Evolutionary conservation across 2,888 invertebrate genomes (phyloP), one percentile per base, ranked within the genome.

Genomic region (Bedellia somnulentella): DNA sequence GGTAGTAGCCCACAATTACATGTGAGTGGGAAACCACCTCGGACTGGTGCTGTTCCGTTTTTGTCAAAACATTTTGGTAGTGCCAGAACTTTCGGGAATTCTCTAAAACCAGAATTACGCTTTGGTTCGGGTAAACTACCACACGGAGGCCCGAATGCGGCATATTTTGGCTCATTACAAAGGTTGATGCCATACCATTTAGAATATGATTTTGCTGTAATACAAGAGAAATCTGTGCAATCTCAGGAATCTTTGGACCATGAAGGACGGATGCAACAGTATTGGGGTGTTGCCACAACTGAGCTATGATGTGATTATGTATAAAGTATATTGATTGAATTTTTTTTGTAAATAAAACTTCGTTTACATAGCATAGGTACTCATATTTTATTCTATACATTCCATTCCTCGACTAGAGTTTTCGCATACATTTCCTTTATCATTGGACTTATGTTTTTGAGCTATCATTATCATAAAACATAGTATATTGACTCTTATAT

Each of bases 201-300:
- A 47, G 90, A 89, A 49, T 89, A 89, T 47, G 89, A 90, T 57
- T 90, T 89, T 57, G 85, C 87, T 22, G 85, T 88, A 15, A 89
- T 89, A 55, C 87, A 89, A 50, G 91, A 91, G 52, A 79, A 89
- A 43, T 78, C 81, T 18, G 79, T 81, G 24, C 77, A 78, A 32
- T 66, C 67, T 29, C 78, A 83, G 42, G 90, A 91, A 48, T 89
- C 89, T 0, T 61, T 87, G 38, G 91, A 91, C 48, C 81, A 88
- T 37, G 90, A 91, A 49, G 83, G 82, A 31, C 80, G 92, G 31
- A 90, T 92, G 87, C 87, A 90, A 44, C 90, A 91, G 46, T 92
- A 92, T 61, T 92, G 92, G 92, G 91, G 90, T 29, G 89, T 92
- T 26, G 89, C 91, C 9, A 91, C 91, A 2, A 92, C 91, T 0